Conservation (phyloP, 2,888 invertebrate genomes). For the Petrolisthes manimaculis region DNA sequence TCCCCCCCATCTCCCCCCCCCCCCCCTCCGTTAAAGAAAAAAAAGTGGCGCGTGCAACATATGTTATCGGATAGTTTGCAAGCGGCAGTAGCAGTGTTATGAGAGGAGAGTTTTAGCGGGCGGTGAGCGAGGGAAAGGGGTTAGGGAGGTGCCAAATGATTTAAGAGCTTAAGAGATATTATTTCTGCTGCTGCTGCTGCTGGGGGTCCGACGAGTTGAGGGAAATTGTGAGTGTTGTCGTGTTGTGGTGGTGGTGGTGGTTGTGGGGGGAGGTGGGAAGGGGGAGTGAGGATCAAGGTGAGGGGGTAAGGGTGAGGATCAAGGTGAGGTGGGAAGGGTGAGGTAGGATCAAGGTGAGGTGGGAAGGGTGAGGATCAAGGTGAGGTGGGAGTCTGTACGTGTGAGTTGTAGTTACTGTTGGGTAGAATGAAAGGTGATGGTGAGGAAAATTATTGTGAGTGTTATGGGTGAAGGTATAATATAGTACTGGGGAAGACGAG, state of each 20-base stretch:
- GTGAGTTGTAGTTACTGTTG: neutral
- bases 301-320: neutral
- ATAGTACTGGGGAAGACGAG: neutral
- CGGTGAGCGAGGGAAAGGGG: neutral
- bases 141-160: neutral
- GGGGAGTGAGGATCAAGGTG: neutral
- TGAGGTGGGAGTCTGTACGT: neutral
- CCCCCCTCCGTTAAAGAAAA: no score
- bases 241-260: neutral
- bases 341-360: neutral
- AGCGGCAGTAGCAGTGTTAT: slow-evolving; percentile 4
- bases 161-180: neutral
- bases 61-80: slow-evolving; percentile 14
- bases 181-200: neutral
- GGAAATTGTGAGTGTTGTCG: neutral
- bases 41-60: slow-evolving; percentile 12
- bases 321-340: neutral
- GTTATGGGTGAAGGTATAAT: neutral
- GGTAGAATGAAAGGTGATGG: neutral
- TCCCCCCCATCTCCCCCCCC: no score
- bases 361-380: neutral
- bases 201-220: neutral
- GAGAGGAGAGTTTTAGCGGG: neutral
- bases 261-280: neutral
- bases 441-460: neutral